phyloP scores from a whole-genome alignment of 2,888 invertebrate species.

The Holacanthella duospinosa region DNA sequence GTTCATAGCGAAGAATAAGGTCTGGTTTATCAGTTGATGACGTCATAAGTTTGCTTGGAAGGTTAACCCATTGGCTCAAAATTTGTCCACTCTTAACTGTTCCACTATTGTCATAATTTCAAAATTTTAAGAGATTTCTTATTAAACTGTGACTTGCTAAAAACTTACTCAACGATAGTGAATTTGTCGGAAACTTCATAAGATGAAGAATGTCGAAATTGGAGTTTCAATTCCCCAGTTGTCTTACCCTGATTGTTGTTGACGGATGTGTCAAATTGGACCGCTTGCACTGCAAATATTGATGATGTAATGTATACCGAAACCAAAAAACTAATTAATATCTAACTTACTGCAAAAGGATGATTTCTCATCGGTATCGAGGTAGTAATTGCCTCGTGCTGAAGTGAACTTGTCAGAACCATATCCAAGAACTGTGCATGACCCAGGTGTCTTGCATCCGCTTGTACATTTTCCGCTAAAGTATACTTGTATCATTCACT shows the following conservation, averaged over 20 bases:
- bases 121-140: not conserved
- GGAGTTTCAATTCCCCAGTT: constrained; percentile 22
- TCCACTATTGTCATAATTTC: constrained; percentile 13
- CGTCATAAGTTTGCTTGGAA: constrained; percentile 27
- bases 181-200: constrained; percentile 22
- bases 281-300: constrained; percentile 26
- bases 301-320: no score
- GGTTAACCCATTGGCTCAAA: constrained; percentile 25
- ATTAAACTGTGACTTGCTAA: not conserved
- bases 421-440: constrained; percentile 27
- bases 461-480: constrained; percentile 32
- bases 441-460: constrained; percentile 20
- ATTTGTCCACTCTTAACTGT: constrained; percentile 22
- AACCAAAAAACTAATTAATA: not conserved
- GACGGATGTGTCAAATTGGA: constrained; percentile 23
- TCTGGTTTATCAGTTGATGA: constrained; percentile 16
- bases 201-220: constrained; percentile 15
- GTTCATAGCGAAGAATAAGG: constrained; percentile 22
- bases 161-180: constrained; percentile 19
- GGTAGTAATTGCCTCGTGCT: constrained; percentile 24
- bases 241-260: constrained; percentile 20
- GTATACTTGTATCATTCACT: no score
- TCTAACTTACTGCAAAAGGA: constrained; percentile 30
- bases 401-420: constrained; percentile 13
- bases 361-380: constrained; percentile 22